A percentile compares a stretch with the other conserved stretches of the same genome.
Evolutionary conservation across 1,140 invertebrate species (phyloP).

Genomic region (Chironomus striatipennis): DNA sequence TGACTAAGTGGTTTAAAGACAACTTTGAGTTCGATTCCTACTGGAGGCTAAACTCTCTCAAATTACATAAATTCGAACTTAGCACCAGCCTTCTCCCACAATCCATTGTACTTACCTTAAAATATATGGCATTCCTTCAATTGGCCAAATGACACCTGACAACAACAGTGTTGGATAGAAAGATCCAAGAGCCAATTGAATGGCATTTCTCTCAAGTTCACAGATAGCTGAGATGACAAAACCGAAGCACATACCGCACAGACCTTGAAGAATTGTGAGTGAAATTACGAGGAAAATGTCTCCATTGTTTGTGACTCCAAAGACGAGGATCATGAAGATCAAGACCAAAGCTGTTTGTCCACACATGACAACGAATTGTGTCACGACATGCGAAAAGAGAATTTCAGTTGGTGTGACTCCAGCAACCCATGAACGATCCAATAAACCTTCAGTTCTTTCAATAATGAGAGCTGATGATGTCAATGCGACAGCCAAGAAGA

Average conservation of each 20-base stretch:
- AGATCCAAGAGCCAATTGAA: conserved; percentile 85
- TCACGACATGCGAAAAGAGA: conserved; percentile 83
- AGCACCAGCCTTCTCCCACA: no score
- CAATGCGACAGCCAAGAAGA: conserved; percentile 87
- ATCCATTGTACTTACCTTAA: conserved; percentile 51
- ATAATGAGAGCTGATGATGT: conserved; percentile 87
- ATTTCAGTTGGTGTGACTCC: conserved; percentile 85
- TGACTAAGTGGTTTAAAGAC: no score
- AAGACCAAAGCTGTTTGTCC: conserved; percentile 82
- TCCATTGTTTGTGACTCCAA: conserved; percentile 77
- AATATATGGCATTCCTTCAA: conserved; percentile 78
- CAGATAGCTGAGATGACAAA: conserved; percentile 90
- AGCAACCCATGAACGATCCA: conserved; percentile 80
- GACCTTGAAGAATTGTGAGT: conserved; percentile 74
- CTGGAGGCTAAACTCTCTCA: no score
- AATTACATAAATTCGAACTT: no score
- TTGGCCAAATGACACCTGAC: conserved; percentile 84
- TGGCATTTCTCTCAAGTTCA: conserved; percentile 86
- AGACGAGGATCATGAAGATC: conserved; percentile 83
- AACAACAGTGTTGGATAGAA: conserved; percentile 90
- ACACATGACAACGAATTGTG: conserved; percentile 88
- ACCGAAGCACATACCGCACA: conserved; percentile 91
- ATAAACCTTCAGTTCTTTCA: conserved; percentile 73
- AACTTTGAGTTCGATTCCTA: no score
- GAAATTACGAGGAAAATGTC: conserved; percentile 75